These are phyloP conservation scores for Chitala chitala DNA, from an alignment of 2,113 vertebrate genomes.

Conservation along the genomic window DNA sequence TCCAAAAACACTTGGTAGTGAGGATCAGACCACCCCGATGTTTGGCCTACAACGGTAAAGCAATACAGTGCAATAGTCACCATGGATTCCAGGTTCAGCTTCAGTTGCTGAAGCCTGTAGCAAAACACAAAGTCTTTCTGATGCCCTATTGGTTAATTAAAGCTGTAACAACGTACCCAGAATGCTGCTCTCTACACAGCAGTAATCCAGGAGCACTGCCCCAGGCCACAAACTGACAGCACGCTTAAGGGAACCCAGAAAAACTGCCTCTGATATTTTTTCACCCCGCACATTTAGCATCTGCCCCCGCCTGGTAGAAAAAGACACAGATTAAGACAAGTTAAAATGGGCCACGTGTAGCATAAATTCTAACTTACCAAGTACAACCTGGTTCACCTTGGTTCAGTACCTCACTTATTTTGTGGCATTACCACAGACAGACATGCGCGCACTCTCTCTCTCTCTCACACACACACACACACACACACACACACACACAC, in stretches of 20 bases:
- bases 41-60: conserved; percentile 59
- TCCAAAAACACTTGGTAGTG: conserved; percentile 88
- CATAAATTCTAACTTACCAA: not conserved
- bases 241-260: conserved; percentile 62
- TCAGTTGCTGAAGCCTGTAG: not conserved
- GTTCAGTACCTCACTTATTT: too few relatives aligned
- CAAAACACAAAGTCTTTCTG: not conserved
- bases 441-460: too few relatives aligned
- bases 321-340: not conserved
- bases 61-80: not conserved
- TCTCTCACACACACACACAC: too few relatives aligned
- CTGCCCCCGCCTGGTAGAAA: conserved; percentile 63
- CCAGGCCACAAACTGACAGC: conserved; percentile 73
- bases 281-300: conserved; percentile 78
- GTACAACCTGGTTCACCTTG: too few relatives aligned
- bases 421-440: too few relatives aligned
- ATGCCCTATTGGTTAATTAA: not conserved
- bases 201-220: conserved; percentile 75
- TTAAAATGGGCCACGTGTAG: not conserved
- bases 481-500: too few relatives aligned
- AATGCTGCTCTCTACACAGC: conserved; percentile 77
- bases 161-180: conserved; percentile 64
- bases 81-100: too few relatives aligned
- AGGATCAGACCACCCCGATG: conserved; percentile 68
- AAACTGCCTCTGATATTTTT: conserved; percentile 66